Evolutionary conservation across 2,888 invertebrate species (phyloP).

Genomic region (Lottia gigantea): DNA sequence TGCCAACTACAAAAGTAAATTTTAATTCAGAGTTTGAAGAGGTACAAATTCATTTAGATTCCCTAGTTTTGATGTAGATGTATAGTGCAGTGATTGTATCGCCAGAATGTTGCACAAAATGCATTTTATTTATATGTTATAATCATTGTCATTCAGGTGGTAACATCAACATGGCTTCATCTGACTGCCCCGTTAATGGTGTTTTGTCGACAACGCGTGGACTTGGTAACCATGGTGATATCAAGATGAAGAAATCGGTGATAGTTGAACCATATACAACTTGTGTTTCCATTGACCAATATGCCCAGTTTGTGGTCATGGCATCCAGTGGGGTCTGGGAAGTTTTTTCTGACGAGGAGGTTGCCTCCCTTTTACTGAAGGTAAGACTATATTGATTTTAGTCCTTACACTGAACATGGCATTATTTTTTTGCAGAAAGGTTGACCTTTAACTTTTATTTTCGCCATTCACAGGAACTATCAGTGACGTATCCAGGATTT

Average conservation of each 20-base stretch:
- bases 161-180: slow-evolving; percentile 55
- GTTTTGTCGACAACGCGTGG: slow-evolving; percentile 63
- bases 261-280: slow-evolving; percentile 56
- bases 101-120: no score
- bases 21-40: no score
- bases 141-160: slow-evolving; percentile 49
- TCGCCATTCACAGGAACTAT: neutral
- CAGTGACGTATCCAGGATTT: no score
- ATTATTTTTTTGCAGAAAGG: neutral
- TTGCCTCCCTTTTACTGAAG: slow-evolving; percentile 54
- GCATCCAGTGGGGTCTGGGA: slow-evolving; percentile 66
- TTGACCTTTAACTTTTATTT: neutral
- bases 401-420: neutral
- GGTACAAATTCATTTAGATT: no score
- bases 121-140: no score
- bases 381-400: slow-evolving; percentile 34
- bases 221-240: slow-evolving; percentile 67
- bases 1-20: neutral
- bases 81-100: no score
- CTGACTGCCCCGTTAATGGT: slow-evolving; percentile 60
- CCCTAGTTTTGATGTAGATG: no score
- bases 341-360: slow-evolving; percentile 62
- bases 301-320: slow-evolving; percentile 63
- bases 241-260: slow-evolving; percentile 56
- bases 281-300: slow-evolving; percentile 59